Base-by-base conservation (phyloP, 2,113 vertebrate genomes). In the Psammodynastes pulverulentus region DNA sequence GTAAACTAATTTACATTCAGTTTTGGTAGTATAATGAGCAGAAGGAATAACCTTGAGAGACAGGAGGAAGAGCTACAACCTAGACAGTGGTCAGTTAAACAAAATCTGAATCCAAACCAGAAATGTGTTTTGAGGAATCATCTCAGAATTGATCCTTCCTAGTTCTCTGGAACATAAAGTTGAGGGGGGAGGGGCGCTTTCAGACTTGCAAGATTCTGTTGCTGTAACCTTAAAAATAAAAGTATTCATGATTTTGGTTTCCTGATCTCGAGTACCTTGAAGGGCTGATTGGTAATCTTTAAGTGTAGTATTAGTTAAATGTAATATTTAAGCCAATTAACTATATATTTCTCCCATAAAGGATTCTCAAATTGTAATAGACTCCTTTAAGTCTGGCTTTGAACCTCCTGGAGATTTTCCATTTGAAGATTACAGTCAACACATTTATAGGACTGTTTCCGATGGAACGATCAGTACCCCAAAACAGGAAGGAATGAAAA, bases 351-450 rank as follows among this genome's bases (percentile, higher is more conserved):
- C 45, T 10, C 95, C 2, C 91, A 29, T 96, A 54, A 96, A 99
- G 99, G 99, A 99, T 94, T 99, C 99, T 7, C 95, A 95, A 46
- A 98, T 99, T 67, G 99, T 99, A 84, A 98, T 99, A 94, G 99
- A 99, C 95, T 99, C 99, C 39, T 99, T 99, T 94, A 99, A 99
- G 94, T 99, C 99, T 0, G 99, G 99, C 54, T 99, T 99, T 93
- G 98, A 99, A 52, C 98, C 99, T 94, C 99, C 99, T 9, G 98
- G 97, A 92, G 99, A 99, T 95, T 99, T 98, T 96, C 99, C 99
- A 39, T 99, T 99, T 92, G 99, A 99, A 96, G 99, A 99, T 97
- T 99, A 98, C 95, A 99, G 99, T 96, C 99, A 99, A 96, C 98
- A 99, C 96, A 98, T 99, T 97, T 99, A 98, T 97, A 97, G 99